Base-by-base conservation (phyloP, 2,888 invertebrate species). In the Monochamus alternatus region DNA sequence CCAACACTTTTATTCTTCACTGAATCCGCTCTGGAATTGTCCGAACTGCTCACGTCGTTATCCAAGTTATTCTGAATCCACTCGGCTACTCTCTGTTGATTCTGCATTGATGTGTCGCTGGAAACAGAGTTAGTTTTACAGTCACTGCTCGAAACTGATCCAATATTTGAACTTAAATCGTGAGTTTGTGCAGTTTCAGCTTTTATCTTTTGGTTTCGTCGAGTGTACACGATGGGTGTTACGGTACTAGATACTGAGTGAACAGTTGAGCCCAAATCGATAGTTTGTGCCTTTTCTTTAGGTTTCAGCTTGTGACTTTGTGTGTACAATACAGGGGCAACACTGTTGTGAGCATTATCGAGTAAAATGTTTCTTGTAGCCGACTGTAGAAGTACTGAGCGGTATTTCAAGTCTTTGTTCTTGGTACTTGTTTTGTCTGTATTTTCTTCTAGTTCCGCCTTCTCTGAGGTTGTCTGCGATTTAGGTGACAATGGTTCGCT, bases 291-390 rank as follows among this genome's bases (percentile, higher is more conserved):
- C 38, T 38, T 38, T 47, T 10, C 47, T 10, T 55, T 4, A 14
- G 3, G 14, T 22, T n/a, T 55, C n/a, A 55, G 3, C 67, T 74
- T 69, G 59, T 74, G 74, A 43, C 70, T 74, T 68, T 78, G 76
- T 76, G 93, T 93, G 83, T 95, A 95, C 58, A 95, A 89, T 47
- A 95, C 92, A 0, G 95, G 95, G 12, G 94, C 92, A 43, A 94
- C 92, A 79, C 91, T 92, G 62, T 93, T 93, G 81, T 94, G 94
- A 47, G 94, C 93, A 83, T 95, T 95, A 87, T 95, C 95, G 32
- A 96, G 89, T 5, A 96, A 89, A 83, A 96, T 95, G 86, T 95
- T 96, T 85, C 94, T 95, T 10, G 95, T 94, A 5, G 95, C 95
- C 5, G 93, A 93, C 84, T 95, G 95, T 83, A 95, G 91, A 47